Evolutionary conservation across 2,113 vertebrate genomes (phyloP).

Genomic region (Hylia prasina): DNA sequence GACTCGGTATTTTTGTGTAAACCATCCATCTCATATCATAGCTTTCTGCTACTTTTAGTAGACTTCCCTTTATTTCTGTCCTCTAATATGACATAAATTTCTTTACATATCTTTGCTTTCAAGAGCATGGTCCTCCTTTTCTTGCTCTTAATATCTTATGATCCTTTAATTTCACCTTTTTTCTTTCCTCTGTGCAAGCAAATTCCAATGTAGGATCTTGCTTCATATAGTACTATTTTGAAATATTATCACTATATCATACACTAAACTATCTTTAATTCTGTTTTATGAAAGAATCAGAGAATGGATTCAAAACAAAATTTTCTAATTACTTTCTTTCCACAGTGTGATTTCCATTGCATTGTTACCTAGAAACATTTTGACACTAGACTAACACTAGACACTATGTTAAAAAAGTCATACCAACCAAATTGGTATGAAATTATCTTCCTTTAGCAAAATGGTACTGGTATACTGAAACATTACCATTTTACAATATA

Average conservation of each 20-base stretch:
- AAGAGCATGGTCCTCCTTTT: rapidly evolving
- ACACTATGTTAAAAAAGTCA: neutral
- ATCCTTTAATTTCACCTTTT: neutral
- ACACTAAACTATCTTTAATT: neutral
- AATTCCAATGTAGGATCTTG: neutral
- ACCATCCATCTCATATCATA: neutral
- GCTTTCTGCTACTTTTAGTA: neutral
- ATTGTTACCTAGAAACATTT: neutral
- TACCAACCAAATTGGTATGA: neutral
- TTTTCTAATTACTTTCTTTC: neutral
- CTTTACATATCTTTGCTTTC: neutral
- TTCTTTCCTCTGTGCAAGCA: neutral
- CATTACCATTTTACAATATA: neutral
- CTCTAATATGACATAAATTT: neutral
- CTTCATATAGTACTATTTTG: neutral
- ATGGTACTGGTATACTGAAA: neutral
- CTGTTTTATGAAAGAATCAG: neutral
- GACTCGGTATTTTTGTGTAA: neutral
- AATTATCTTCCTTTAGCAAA: neutral
- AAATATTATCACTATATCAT: neutral
- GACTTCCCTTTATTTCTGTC: neutral
- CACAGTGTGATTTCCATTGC: neutral
- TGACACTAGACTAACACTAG: neutral
- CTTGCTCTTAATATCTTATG: neutral
- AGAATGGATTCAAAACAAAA: neutral